Evolutionary conservation across 2,113 vertebrate species (phyloP).

Genomic region (Oophaga pumilio): DNA sequence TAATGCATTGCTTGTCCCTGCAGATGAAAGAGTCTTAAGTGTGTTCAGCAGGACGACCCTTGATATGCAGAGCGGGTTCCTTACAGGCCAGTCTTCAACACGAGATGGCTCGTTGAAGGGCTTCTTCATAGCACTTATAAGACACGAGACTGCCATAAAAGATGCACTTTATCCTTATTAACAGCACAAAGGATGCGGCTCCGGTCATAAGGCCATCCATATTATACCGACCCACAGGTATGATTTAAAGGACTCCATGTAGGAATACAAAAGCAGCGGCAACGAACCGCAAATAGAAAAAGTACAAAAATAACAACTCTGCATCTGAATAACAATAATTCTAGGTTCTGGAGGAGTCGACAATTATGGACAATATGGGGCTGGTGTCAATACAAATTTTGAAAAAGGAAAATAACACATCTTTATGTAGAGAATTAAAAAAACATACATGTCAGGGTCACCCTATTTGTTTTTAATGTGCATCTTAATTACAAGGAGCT

Average conservation of each 20-base stretch:
- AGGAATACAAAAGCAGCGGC: background rate
- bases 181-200: background rate
- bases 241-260: background rate
- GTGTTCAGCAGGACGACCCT: constrained; percentile 14
- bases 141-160: background rate
- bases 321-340: background rate
- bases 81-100: constrained; percentile 3
- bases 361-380: background rate
- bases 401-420: too few relatives aligned
- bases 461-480: too few relatives aligned
- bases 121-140: constrained; percentile 20
- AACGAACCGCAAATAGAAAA: background rate
- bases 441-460: too few relatives aligned
- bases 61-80: constrained; percentile 13
- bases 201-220: background rate
- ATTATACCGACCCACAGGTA: constrained; percentile 8
- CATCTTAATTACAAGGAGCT: too few relatives aligned
- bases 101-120: background rate
- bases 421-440: too few relatives aligned
- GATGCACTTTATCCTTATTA: constrained; percentile 24
- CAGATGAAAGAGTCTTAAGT: constrained; percentile 23
- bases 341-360: background rate
- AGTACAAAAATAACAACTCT: background rate
- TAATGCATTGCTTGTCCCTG: constrained; percentile 16
- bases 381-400: background rate